These are phyloP conservation scores for Thinocorus orbignyianus DNA, from an alignment of 2,113 vertebrate species.

Conservation along the genomic window DNA sequence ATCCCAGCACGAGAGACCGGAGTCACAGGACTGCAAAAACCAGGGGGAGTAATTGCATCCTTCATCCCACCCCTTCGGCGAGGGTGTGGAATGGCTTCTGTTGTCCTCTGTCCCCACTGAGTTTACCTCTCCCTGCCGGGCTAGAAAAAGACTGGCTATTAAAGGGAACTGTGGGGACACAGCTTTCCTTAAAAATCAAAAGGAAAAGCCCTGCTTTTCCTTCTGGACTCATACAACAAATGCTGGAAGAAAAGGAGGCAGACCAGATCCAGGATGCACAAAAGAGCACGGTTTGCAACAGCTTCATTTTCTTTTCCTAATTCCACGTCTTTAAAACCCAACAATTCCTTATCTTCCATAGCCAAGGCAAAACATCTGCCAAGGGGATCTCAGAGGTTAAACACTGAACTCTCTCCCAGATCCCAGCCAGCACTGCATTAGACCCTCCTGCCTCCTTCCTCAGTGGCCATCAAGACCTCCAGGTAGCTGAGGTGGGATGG, in stretches of 20 bases:
- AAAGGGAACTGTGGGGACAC: rapidly evolving
- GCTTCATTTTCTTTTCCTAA: neutral
- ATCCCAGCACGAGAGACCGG: neutral
- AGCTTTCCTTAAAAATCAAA: neutral
- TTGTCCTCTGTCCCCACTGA: neutral
- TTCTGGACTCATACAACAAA: neutral
- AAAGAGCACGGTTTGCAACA: neutral
- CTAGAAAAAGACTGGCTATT: neutral
- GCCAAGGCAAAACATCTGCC: neutral
- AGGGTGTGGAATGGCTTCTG: neutral
- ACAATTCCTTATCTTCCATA: neutral
- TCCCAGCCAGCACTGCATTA: neutral
- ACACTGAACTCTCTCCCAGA: neutral
- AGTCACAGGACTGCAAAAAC: neutral
- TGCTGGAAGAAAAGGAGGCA: neutral
- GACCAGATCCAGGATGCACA: neutral
- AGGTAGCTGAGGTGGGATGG: too few species aligned
- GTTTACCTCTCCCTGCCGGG: neutral
- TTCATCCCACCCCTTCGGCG: neutral
- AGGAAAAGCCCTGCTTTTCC: neutral
- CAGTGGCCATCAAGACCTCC: neutral
- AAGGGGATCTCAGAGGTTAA: neutral
- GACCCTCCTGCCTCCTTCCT: neutral
- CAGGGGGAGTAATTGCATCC: neutral
- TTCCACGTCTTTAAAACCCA: neutral